These are phyloP conservation scores for Aptenodytes forsteri DNA, from an alignment of 2,113 vertebrate genomes.

Conservation along the genomic window DNA sequence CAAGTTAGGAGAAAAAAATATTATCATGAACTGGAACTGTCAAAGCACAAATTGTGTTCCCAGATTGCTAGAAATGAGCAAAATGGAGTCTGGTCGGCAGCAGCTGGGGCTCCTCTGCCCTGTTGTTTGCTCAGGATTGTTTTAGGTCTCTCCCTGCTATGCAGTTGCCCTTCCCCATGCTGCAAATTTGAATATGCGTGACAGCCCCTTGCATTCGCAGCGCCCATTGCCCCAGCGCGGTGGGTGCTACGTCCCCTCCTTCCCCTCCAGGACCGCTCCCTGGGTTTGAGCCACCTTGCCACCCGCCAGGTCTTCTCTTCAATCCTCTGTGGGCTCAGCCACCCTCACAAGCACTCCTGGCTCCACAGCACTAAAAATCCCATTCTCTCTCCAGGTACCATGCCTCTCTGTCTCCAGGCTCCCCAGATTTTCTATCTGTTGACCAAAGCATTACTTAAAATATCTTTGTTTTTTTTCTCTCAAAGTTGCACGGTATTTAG, in stretches of 20 bases:
- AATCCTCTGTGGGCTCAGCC: neutral
- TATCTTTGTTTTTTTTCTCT: neutral
- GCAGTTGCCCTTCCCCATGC: neutral
- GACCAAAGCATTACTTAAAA: neutral
- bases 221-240: fast-evolving
- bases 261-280: neutral
- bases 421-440: neutral
- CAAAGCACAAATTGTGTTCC: neutral
- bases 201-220: neutral
- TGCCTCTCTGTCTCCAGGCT: neutral
- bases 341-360: neutral
- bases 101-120: neutral
- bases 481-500: neutral
- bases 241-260: neutral
- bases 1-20: neutral
- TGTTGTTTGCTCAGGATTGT: neutral
- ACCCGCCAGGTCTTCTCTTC: neutral
- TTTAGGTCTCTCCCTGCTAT: neutral
- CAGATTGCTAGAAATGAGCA: neutral
- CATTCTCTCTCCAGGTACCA: neutral
- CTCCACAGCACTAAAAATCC: fast-evolving
- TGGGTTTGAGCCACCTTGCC: neutral
- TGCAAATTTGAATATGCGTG: fast-evolving
- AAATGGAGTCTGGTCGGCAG: neutral
- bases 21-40: neutral